Evolutionary conservation across 2,888 invertebrate species (phyloP), one percentile per base, ranked within the genome.

Genomic region (Drosophila kanekoi): DNA sequence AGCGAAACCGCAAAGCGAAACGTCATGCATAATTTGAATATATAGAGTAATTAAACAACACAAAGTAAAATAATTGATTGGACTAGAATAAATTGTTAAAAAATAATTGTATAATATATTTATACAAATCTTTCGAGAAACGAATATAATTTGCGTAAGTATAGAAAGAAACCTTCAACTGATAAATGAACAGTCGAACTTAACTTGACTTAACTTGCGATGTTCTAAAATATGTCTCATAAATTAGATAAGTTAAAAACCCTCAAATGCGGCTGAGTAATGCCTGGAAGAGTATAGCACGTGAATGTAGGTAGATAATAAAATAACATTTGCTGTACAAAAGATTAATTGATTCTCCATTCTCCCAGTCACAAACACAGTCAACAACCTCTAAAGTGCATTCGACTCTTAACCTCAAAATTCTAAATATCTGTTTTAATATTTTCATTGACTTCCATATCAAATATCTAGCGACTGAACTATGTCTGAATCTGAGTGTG

Each of bases 1-100:
- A 68, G 60, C 28, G 18, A 18, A 81, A 49, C 72, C 44, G 64
- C 61, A 44, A 61, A 41, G n/a, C 14, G 58, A 61, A 41, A 11
- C 14, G 58, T 40, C 45, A 54, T 70, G 48, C 47, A 72, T 66
- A 47, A 38, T 40, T 71, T 47, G 64, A 41, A 41, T 32, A 33
- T 45, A 43, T 33, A 9, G 14, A 47, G 33, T 10, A 38, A 11
- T 45, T 28, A 9, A 32, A 38, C 14, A 52, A 13, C 20, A 23
- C 37, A 1, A 11, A 13, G 35, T 20, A 45, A 47, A 28, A 8
- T 28, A 28, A 28, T 28, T 28, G 2, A 28, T 8, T 28, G 28
- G 28, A 28, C 28, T 28, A 28, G 28, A 28, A 28, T 28, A 2
- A 28, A 28, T 28, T 28, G 28, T 28, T 28, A 8, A 28, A 8